phyloP scores from a whole-genome alignment of 2,113 vertebrate species.

The Pelecanoides urinatrix region DNA sequence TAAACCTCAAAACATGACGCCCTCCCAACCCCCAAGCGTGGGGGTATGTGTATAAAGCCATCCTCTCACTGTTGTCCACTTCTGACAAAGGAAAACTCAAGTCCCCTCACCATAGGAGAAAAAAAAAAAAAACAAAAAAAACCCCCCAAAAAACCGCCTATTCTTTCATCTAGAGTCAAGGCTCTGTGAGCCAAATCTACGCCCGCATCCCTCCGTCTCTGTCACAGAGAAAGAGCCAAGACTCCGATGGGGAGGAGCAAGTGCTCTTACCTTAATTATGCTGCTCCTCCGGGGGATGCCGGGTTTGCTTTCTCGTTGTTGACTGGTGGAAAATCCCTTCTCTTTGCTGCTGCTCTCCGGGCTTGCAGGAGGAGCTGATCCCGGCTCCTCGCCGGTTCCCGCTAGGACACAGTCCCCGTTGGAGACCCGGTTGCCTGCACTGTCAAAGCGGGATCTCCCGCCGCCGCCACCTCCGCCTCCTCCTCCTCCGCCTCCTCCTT shows the following conservation, averaged over 20 bases:
- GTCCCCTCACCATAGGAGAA: neutral
- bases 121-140: neutral
- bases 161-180: neutral
- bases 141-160: neutral
- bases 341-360: conserved; percentile 62
- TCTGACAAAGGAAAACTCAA: conserved; percentile 7
- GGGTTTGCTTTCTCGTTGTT: conserved; percentile 75
- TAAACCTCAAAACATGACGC: neutral
- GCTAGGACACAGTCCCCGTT: conserved; percentile 85
- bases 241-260: neutral
- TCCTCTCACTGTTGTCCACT: neutral
- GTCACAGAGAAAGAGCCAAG: neutral
- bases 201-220: neutral
- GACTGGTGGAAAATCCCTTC: conserved; percentile 45
- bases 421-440: conserved; percentile 73
- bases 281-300: conserved; percentile 92
- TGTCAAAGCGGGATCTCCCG: conserved; percentile 72
- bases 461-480: conserved; percentile 55
- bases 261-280: conserved; percentile 89
- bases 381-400: conserved; percentile 66
- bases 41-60: neutral
- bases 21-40: neutral
- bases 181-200: neutral
- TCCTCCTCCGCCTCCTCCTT: conserved; percentile 61
- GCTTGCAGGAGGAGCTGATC: conserved; percentile 72